Evolutionary conservation across 1,140 invertebrate species (phyloP), one percentile per base, ranked within the genome.

Genomic region (Acromyrmex charruanus): DNA sequence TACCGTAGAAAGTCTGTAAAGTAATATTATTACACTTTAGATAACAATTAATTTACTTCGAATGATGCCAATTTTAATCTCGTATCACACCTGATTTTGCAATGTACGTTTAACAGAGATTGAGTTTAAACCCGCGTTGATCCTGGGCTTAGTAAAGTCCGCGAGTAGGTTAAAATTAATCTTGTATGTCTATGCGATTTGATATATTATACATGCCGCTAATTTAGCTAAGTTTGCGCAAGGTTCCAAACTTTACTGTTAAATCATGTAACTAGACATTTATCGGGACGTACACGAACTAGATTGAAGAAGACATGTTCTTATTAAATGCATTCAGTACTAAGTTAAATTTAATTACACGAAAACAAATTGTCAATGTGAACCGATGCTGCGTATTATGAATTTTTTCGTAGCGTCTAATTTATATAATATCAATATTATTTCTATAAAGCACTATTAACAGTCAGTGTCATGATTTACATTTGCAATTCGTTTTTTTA

Each of bases 201-300:
- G 75, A 89, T 87, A 74, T 44, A 44, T 44, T 44, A 44, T 88
- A 74, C 89, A 89, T 63, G 59, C 85, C 44, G 65, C 39, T 89
- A 90, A 89, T 90, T 89, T 87, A 77, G 59, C 61, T 66, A n/a
- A 58, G 72, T 90, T 89, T 69, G 59, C 58, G 77, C 68, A 82
- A 77, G 85, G 51, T 59, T 80, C 31, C 21, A 71, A 89, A 90
- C 85, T 90, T 90, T 55, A 25, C 31, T 51, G 51, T 89, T 86
- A 81, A 86, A 91, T 86, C 77, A 88, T 61, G 39, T 25, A 63
- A 58, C 39, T 59, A 72, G 89, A 90, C 77, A 74, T 28, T 89
- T 53, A 39, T 69, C 51, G 49, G 25, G 25, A 14, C 35, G 18
- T 72, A 14, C n/a, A 12, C 55, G 31, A 39, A 14, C 28, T 3